Evolutionary conservation across 35 echinoderm and acorn worm species (phyloP).

Genomic region (Heliocidaris tuberculata): DNA sequence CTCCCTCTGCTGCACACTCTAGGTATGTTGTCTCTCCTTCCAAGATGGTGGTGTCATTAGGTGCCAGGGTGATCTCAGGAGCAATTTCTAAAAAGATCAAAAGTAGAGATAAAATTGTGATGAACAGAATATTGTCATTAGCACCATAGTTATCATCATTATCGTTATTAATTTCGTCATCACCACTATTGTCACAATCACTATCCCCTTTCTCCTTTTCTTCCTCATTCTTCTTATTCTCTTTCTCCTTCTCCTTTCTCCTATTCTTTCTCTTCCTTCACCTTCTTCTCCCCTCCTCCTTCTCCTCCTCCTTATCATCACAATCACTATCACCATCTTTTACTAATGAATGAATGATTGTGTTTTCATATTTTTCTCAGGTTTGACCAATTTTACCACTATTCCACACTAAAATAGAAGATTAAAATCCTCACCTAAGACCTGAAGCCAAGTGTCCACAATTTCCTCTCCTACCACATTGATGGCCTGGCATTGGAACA

Average conservation of each 20-base stretch:
- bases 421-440: slow-evolving; percentile 56
- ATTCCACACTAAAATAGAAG: not conserved
- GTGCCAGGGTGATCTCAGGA: slow-evolving; percentile 53
- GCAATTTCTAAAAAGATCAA: slow-evolving; percentile 63
- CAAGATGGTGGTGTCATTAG: slow-evolving; percentile 72
- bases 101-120: not conserved
- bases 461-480: slow-evolving; percentile 75
- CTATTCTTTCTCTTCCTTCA: too few relatives aligned
- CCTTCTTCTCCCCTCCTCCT: too few relatives aligned
- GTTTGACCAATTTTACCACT: not conserved
- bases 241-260: too few relatives aligned
- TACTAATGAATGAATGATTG: not conserved
- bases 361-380: not conserved
- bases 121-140: too few relatives aligned
- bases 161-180: not conserved
- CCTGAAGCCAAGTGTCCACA: slow-evolving; percentile 65
- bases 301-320: too few relatives aligned
- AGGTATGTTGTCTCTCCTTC: slow-evolving; percentile 40
- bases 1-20: slow-evolving; percentile 58
- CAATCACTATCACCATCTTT: not conserved
- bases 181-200: not conserved
- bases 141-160: too few relatives aligned
- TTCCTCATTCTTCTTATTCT: too few relatives aligned
- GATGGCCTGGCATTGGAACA: slow-evolving; percentile 70
- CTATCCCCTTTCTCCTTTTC: too few relatives aligned